phyloP scores from a whole-genome alignment of 2,888 invertebrate species.

The Leptinotarsa peninsularis region DNA sequence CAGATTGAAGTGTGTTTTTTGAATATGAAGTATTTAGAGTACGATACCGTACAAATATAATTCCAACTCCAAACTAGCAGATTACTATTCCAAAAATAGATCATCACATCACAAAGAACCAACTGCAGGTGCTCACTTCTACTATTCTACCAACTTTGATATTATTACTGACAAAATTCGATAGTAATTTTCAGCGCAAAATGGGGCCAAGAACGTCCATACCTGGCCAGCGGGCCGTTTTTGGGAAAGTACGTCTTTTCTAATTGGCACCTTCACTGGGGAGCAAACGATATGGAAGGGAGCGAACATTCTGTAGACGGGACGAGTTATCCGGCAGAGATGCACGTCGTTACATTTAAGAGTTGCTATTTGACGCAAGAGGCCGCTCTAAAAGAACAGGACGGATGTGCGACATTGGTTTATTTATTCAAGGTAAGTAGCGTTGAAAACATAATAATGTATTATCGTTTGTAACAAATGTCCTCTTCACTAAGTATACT shows the following conservation, averaged over 20 bases:
- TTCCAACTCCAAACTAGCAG: too few species aligned
- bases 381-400: conserved; percentile 71
- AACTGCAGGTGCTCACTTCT: too few species aligned
- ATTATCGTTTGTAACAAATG: too few species aligned
- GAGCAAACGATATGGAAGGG: conserved; percentile 71
- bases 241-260: conserved; percentile 73
- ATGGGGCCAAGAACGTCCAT: conserved; percentile 74
- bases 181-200: conserved; percentile 73
- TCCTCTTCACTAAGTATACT: too few species aligned
- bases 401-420: conserved; percentile 71
- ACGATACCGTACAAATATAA: too few species aligned
- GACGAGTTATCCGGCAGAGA: conserved; percentile 71
- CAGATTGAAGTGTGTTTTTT: too few species aligned
- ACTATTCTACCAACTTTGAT: too few species aligned
- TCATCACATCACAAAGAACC: too few species aligned
- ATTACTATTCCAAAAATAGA: too few species aligned
- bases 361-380: conserved; percentile 73
- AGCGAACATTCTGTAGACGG: conserved; percentile 76
- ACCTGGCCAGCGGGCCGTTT: conserved; percentile 72
- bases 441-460: too few species aligned
- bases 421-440: conserved; percentile 68
- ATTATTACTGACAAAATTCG: conserved; percentile 1
- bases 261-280: conserved; percentile 80
- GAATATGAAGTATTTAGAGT: too few species aligned
- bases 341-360: conserved; percentile 74